These are phyloP conservation scores for Anthonomus grandis DNA, from an alignment of 1,140 invertebrate species.

Conservation along the genomic window DNA sequence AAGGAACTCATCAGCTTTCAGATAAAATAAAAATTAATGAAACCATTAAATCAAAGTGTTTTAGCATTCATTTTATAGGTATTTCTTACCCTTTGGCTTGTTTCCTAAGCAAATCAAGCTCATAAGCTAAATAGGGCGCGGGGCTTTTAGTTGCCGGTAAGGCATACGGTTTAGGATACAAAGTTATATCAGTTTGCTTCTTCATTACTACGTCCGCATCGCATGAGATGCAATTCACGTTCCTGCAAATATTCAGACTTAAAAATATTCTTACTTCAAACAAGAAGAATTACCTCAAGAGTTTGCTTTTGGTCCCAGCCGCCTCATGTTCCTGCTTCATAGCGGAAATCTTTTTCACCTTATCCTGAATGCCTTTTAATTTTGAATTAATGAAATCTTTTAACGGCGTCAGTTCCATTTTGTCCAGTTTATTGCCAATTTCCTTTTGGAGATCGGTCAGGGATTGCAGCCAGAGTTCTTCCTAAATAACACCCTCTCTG, in stretches of 20 bases:
- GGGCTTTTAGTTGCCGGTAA: conserved; percentile 55
- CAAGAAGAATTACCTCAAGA: conserved; percentile 29
- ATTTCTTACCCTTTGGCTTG: conserved; percentile 49
- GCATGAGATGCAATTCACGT: conserved; percentile 71
- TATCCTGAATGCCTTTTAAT: conserved; percentile 60
- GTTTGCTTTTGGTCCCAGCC: conserved; percentile 58
- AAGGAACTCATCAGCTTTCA: too few species aligned
- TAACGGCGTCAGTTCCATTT: conserved; percentile 61
- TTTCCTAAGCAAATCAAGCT: conserved; percentile 61
- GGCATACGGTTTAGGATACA: conserved; percentile 48
- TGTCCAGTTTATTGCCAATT: conserved; percentile 65
- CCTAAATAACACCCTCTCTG: conserved; percentile 41
- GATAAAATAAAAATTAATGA: too few species aligned
- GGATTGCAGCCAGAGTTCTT: conserved; percentile 60
- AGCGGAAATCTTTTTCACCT: conserved; percentile 56
- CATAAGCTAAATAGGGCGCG: conserved; percentile 64
- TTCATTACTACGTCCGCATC: conserved; percentile 67
- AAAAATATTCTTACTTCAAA: not conserved
- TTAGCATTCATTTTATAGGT: too few species aligned
- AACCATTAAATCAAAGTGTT: too few species aligned
- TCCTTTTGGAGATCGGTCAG: conserved; percentile 64
- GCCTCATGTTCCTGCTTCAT: conserved; percentile 62
- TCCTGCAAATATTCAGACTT: conserved; percentile 46
- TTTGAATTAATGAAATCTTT: conserved; percentile 63
- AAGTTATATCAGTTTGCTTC: conserved; percentile 53